These are phyloP conservation scores for Tetheella fluctuosa DNA, from an alignment of 2,888 invertebrate genomes.

Conservation along the genomic window DNA sequence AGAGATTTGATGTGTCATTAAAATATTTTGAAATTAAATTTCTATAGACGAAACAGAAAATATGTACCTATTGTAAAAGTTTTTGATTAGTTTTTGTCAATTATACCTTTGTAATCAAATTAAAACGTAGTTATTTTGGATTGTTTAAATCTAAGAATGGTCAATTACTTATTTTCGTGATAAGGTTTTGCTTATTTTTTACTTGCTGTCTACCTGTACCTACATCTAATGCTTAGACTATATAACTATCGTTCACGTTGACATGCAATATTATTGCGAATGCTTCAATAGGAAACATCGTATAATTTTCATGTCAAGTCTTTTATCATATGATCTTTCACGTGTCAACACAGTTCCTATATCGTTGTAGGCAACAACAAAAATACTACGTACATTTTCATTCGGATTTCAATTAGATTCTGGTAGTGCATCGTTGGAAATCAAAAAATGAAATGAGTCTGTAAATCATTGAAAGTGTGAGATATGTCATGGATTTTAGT, in stretches of 20 bases:
- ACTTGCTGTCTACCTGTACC: conserved; percentile 41
- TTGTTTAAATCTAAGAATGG: conserved; percentile 81
- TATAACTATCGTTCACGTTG: conserved; percentile 25
- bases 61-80: conserved; percentile 53
- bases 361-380: conserved; percentile 12
- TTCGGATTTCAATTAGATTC: not conserved
- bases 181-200: conserved; percentile 63
- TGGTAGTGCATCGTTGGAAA: not conserved
- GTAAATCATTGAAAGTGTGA: conserved; percentile 12
- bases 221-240: conserved; percentile 34
- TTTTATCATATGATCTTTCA: conserved; percentile 3
- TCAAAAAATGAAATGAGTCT: not conserved
- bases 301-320: not conserved
- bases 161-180: conserved; percentile 79
- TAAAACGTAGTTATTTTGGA: conserved; percentile 75
- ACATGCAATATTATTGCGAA: conserved; percentile 21
- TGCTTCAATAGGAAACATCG: conserved; percentile 20
- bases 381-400: not conserved
- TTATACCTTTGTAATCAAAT: conserved; percentile 78
- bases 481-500: conserved; percentile 17
- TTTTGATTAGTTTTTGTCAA: conserved; percentile 82
- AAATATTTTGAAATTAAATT: conserved; percentile 61
- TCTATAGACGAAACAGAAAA: conserved; percentile 61
- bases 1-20: conserved; percentile 34
- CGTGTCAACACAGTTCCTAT: conserved; percentile 21